A percentile compares a stretch with the other conserved stretches of the same genome.
Evolutionary conservation across 1,140 invertebrate species (phyloP).

Genomic region (Mycetomoellerius zeteki): DNA sequence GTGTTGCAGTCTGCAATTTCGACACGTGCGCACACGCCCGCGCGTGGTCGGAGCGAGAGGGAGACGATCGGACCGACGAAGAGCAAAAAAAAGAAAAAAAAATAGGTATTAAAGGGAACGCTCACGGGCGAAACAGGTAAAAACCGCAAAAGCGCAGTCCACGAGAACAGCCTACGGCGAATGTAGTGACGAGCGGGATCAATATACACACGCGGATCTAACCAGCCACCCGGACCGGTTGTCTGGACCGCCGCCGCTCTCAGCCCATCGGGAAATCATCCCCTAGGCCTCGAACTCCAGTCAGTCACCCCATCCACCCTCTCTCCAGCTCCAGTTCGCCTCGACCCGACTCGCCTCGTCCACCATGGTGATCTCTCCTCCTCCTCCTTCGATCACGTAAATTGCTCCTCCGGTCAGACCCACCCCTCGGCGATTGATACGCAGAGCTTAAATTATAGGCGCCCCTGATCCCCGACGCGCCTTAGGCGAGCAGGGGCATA

Average conservation of each 20-base stretch:
- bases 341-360: background rate
- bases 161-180: conserved; percentile 17
- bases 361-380: conserved; percentile 8
- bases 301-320: conserved; percentile 51
- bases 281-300: conserved; percentile 72
- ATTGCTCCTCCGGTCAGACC: conserved; percentile 70
- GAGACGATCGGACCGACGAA: background rate
- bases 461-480: conserved; percentile 69
- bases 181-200: conserved; percentile 26
- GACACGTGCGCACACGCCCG: background rate
- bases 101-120: conserved; percentile 23
- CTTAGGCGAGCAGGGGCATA: conserved; percentile 67
- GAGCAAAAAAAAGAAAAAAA: background rate
- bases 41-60: background rate
- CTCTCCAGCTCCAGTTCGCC: background rate
- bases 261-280: conserved; percentile 79
- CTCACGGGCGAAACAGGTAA: conserved; percentile 30
- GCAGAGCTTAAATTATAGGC: conserved; percentile 77
- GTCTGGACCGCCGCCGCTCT: conserved; percentile 53
- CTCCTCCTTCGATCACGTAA: conserved; percentile 53
- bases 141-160: conserved; percentile 41
- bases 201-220: conserved; percentile 41
- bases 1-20: conserved; percentile 25
- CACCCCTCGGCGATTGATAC: conserved; percentile 78
- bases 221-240: conserved; percentile 32